A percentile compares a stretch with the other conserved stretches of the same genome.
Evolutionary conservation across 2,113 vertebrate species (phyloP).

Genomic region (Epinephelus moara): DNA sequence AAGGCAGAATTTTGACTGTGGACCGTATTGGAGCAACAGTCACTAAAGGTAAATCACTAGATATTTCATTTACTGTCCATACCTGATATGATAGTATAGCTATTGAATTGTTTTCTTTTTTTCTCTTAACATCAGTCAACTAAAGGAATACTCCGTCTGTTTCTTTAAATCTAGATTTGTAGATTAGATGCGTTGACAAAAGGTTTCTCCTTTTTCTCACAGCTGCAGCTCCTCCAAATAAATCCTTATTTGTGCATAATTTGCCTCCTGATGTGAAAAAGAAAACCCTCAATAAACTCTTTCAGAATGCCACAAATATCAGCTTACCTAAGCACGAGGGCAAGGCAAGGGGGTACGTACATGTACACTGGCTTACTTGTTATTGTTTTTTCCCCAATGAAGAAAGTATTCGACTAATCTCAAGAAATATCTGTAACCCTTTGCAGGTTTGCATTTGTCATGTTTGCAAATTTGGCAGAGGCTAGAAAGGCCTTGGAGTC

Average conservation of each 20-base stretch:
- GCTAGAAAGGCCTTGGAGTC: constrained; percentile 89
- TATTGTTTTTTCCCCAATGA: neutral
- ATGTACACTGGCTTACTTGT: too few species aligned
- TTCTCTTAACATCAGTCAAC: too few species aligned
- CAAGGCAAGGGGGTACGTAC: constrained; percentile 87
- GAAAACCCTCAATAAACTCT: constrained; percentile 87
- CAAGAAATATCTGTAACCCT: neutral
- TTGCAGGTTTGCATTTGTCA: constrained; percentile 88
- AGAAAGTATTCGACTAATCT: neutral
- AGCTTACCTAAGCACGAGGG: constrained; percentile 87
- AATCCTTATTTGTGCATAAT: constrained; percentile 90
- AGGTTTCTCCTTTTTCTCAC: neutral
- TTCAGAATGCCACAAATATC: constrained; percentile 88
- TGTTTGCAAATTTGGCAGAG: constrained; percentile 87
- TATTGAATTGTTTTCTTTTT: too few species aligned
- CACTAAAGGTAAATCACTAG: constrained; percentile 48
- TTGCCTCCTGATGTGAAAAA: constrained; percentile 85
- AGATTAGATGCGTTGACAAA: neutral
- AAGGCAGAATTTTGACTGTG: constrained; percentile 88
- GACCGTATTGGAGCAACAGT: constrained; percentile 78
- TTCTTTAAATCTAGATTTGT: neutral
- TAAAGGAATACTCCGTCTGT: too few species aligned
- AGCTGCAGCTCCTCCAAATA: constrained; percentile 56
- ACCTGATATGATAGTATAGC: neutral
- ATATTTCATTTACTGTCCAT: neutral